These are phyloP conservation scores for Mimumesa dahlbomi DNA, from an alignment of 2,888 invertebrate species.

Conservation along the genomic window DNA sequence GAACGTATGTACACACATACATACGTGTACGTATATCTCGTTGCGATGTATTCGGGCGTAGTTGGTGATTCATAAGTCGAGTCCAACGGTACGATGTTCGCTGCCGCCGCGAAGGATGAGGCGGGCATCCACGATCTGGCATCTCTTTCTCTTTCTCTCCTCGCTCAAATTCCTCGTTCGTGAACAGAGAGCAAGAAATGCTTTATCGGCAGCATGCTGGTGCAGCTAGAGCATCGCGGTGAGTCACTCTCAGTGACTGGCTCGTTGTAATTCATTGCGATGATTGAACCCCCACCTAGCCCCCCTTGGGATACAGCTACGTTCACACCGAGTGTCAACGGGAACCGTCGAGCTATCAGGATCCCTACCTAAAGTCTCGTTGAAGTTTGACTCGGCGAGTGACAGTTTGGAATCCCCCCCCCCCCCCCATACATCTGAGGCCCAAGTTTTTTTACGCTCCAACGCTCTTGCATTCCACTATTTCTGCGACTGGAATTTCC, in stretches of 20 bases:
- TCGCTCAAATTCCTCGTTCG: slow-evolving; percentile 50
- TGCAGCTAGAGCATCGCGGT: slow-evolving; percentile 45
- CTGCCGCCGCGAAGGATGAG: not conserved
- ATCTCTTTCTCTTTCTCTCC: slow-evolving; percentile 28
- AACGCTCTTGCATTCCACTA: no score
- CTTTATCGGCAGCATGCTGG: slow-evolving; percentile 52
- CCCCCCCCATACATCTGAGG: no score
- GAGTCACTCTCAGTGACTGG: slow-evolving; percentile 70
- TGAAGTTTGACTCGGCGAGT: no score
- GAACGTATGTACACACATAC: no score
- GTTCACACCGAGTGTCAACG: slow-evolving; percentile 46
- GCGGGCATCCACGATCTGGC: not conserved
- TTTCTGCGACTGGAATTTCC: no score
- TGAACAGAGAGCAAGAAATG: slow-evolving; percentile 38
- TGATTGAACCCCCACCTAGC: slow-evolving; percentile 60
- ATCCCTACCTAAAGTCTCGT: no score
- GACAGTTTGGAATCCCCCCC: no score
- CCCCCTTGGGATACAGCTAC: slow-evolving; percentile 37
- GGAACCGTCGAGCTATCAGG: no score
- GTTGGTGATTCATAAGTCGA: slow-evolving; percentile 52
- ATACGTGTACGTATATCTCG: no score
- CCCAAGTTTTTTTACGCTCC: no score
- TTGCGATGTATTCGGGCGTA: not conserved
- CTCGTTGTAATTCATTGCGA: slow-evolving; percentile 76
- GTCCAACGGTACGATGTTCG: slow-evolving; percentile 5